Evolutionary conservation across 2,888 invertebrate genomes (phyloP).

Genomic region (Tipula unca): DNA sequence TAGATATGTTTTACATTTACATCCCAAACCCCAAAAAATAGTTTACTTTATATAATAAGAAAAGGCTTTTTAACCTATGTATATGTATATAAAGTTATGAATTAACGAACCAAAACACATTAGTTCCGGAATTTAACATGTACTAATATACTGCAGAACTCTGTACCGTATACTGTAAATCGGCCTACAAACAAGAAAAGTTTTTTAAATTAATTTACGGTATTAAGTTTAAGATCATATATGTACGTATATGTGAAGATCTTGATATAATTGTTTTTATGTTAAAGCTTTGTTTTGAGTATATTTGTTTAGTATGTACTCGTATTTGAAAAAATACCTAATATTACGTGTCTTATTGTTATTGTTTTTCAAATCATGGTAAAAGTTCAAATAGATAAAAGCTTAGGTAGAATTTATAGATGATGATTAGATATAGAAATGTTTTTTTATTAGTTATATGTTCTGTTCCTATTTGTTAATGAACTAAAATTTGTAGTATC

Average conservation of each 20-base stretch:
- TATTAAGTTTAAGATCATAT: background rate
- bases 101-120: background rate
- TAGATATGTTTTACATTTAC: background rate
- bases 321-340: too few species aligned
- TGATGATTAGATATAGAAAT: too few species aligned
- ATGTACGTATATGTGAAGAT: background rate
- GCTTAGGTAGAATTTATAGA: too few species aligned
- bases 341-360: too few species aligned
- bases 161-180: background rate
- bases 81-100: background rate
- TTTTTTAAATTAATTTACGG: background rate
- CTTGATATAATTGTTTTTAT: background rate
- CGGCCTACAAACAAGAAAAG: background rate
- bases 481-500: too few species aligned
- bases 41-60: background rate
- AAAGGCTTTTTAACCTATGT: background rate
- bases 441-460: too few species aligned
- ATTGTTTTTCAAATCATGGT: too few species aligned
- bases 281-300: too few species aligned
- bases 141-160: background rate
- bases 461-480: too few species aligned
- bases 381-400: too few species aligned
- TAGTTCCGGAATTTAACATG: background rate
- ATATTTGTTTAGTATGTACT: too few species aligned
- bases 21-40: background rate